Evolutionary conservation across 2,113 vertebrate genomes (phyloP), one percentile per base, ranked within the genome.

Genomic region (Atlantisia rogersi): DNA sequence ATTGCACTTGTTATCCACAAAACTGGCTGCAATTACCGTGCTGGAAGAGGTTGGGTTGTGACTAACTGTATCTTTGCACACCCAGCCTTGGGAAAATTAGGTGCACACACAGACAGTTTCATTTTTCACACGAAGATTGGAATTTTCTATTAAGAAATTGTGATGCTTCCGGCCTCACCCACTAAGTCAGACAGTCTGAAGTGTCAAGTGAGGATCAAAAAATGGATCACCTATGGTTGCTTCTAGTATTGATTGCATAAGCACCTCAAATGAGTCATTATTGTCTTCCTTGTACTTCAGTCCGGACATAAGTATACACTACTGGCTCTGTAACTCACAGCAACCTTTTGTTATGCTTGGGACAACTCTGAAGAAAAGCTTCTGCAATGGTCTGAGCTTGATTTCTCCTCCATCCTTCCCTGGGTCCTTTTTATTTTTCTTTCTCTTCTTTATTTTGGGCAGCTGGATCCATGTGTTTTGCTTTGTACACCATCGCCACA

Each of bases 11-110:
- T 92, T 93, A 95, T 85, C 70, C 85, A 77, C 82, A 94, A 91
- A 90, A 71, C 89, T 84, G 82, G 19, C 58, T 92, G 52, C 76
- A 87, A 52, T 97, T 95, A 94, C 89, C 82, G 62, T 94, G 80
- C 64, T 5, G 3, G 75, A 94, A 78, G 48, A 86, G 50, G 76
- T 15, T 90, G 76, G 46, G 29, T 94, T 35, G 19, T 84, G 82
- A 88, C 68, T 70, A 88, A 74, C 90, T 78, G 24, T 88, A 63
- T 67, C 59, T 69, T n/a, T 92, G 68, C 35, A 82, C 55, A 82
- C 11, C 11, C 24, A 86, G 67, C 50, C 82, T 63, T 40, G 64
- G 70, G 71, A 94, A 93, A 93, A 85, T 40, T 44, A 84, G 70
- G 84, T 84, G 81, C 37, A 94, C 96, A 95, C 82, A 39, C 28